These are phyloP conservation scores for Onchidella celtica DNA, from an alignment of 2,888 invertebrate genomes.

Conservation along the genomic window DNA sequence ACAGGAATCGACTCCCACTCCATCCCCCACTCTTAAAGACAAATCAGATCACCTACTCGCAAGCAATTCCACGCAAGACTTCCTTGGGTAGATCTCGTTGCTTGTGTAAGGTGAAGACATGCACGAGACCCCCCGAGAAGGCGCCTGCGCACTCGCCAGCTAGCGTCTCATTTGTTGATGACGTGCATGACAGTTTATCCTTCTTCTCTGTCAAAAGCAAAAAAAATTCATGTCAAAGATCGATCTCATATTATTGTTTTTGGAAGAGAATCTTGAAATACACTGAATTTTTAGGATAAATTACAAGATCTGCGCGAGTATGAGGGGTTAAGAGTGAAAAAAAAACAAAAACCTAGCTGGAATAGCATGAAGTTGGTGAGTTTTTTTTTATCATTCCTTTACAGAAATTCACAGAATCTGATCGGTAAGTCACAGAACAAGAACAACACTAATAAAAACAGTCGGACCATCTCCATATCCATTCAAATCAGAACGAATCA, in stretches of 20 bases:
- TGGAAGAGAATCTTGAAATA: too few relatives aligned
- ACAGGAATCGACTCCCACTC: not conserved
- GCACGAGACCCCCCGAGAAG: slow-evolving; percentile 41
- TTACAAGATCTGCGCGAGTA: not conserved
- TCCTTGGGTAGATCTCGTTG: slow-evolving; percentile 12
- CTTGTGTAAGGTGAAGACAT: slow-evolving; percentile 37
- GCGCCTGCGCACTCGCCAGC: slow-evolving; percentile 23
- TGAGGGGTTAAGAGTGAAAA: slow-evolving; percentile 4
- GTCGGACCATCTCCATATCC: too few relatives aligned
- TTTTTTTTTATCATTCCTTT: too few relatives aligned
- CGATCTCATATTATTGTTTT: not conserved
- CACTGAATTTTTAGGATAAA: too few relatives aligned
- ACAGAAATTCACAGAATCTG: too few relatives aligned
- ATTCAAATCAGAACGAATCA: too few relatives aligned
- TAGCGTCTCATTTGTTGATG: slow-evolving; percentile 28
- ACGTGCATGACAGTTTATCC: slow-evolving; percentile 27
- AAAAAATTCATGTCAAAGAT: not conserved
- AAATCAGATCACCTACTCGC: slow-evolving; percentile 39
- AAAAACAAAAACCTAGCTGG: not conserved
- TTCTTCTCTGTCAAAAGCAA: slow-evolving; percentile 36
- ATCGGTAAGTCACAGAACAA: too few relatives aligned
- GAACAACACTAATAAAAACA: too few relatives aligned
- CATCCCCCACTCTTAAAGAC: too few relatives aligned
- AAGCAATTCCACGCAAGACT: slow-evolving; percentile 37
- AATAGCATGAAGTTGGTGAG: too few relatives aligned